These are phyloP conservation scores for Yponomeuta plumbellus DNA, from an alignment of 2,888 invertebrate genomes.

Conservation along the genomic window DNA sequence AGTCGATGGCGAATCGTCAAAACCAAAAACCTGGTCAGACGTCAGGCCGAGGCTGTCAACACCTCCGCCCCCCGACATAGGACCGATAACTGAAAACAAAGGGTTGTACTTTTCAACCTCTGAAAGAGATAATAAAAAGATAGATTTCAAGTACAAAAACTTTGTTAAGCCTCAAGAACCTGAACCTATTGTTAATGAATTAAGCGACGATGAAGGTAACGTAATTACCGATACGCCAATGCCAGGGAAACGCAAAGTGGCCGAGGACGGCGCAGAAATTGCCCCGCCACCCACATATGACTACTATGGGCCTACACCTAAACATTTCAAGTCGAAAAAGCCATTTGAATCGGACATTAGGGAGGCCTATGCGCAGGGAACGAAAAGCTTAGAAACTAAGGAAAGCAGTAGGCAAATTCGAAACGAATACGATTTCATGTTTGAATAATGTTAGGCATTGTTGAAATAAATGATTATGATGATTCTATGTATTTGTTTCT, in stretches of 20 bases:
- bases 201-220: slow-evolving; percentile 38
- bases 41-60: slow-evolving; percentile 46
- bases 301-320: slow-evolving; percentile 74
- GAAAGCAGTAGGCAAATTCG: slow-evolving; percentile 46
- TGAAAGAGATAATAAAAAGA: slow-evolving; percentile 35
- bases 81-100: slow-evolving; percentile 37
- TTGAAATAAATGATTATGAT: too few relatives aligned
- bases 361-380: slow-evolving; percentile 65
- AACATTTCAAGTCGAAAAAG: slow-evolving; percentile 43
- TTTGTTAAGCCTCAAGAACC: slow-evolving; percentile 49
- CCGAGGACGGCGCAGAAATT: slow-evolving; percentile 59
- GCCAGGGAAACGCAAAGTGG: slow-evolving; percentile 32
- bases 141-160: slow-evolving; percentile 48
- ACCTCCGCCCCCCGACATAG: slow-evolving; percentile 44
- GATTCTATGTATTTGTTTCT: too few relatives aligned
- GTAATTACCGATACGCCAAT: slow-evolving; percentile 21
- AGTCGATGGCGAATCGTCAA: slow-evolving; percentile 23
- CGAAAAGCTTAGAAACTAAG: slow-evolving; percentile 59
- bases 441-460: slow-evolving; percentile 36
- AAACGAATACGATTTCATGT: slow-evolving; percentile 62
- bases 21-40: slow-evolving; percentile 52
- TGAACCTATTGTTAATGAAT: slow-evolving; percentile 53
- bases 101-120: slow-evolving; percentile 55
- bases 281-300: slow-evolving; percentile 81
- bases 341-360: slow-evolving; percentile 60